Percentiles rank a stretch among this genome's conserved stretches.
Conservation (phyloP, 2,797 vertebrate genomes). For the Spatula versicolor region DNA sequence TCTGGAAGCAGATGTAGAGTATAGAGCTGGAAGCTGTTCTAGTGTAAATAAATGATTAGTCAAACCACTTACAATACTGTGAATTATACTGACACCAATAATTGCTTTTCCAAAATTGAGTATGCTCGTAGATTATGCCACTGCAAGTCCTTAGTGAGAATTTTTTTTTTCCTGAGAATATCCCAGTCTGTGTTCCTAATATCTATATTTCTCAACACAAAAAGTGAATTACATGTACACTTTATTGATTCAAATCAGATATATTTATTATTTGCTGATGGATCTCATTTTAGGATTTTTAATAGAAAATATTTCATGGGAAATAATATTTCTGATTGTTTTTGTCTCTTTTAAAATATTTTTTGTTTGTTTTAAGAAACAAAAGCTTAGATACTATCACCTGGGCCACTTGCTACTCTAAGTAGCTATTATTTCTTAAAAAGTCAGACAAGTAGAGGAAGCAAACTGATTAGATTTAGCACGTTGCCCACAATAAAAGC, state of each 20-base stretch:
- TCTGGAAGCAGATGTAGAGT: not conserved
- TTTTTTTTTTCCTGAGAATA: not conserved
- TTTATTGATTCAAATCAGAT: not conserved
- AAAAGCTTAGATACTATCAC: not conserved
- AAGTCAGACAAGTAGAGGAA: conserved; percentile 48
- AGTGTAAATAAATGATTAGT: not conserved
- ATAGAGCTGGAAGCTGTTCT: not conserved
- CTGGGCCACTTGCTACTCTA: not conserved
- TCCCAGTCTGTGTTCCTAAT: not conserved
- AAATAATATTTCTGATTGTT: not conserved
- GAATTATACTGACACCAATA: not conserved
- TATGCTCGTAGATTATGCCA: not conserved
- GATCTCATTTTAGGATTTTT: not conserved
- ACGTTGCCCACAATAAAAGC: conserved; percentile 7
- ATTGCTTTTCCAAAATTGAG: not conserved
- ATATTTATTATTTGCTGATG: not conserved
- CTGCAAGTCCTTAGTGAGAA: not conserved
- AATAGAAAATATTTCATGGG: not conserved
- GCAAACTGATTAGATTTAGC: conserved; percentile 39
- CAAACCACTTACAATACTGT: not conserved
- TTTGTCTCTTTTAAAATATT: not conserved
- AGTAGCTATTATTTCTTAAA: conserved; percentile 23
- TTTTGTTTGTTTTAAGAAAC: not conserved
- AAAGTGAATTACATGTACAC: not conserved
- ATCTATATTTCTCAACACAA: not conserved